These are phyloP conservation scores for Nasalis larvatus DNA, from an alignment of 2,113 vertebrate genomes.

Conservation along the genomic window DNA sequence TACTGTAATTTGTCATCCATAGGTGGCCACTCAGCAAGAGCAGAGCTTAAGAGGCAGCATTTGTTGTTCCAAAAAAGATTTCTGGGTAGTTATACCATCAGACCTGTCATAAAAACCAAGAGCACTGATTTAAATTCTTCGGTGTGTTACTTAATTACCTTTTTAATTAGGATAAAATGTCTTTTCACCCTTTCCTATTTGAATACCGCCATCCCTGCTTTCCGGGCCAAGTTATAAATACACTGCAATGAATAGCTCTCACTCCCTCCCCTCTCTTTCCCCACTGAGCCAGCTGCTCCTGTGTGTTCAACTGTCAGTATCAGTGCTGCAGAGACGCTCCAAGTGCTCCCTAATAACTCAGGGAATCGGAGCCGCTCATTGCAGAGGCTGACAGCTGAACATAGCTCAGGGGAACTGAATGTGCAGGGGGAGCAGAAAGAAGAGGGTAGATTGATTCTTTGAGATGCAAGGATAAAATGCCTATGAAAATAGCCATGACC, in stretches of 20 bases:
- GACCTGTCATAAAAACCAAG: slow-evolving; percentile 71
- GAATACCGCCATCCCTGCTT: slow-evolving; percentile 37
- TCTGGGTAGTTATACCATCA: slow-evolving; percentile 62
- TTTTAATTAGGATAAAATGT: slow-evolving; percentile 79
- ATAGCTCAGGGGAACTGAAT: slow-evolving; percentile 67
- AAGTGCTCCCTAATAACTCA: slow-evolving; percentile 63
- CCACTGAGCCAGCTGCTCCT: slow-evolving; percentile 47
- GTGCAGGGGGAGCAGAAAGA: slow-evolving; percentile 35
- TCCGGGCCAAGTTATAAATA: slow-evolving; percentile 70
- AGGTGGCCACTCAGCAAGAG: slow-evolving; percentile 55
- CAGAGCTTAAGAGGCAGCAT: slow-evolving; percentile 27
- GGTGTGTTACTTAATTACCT: slow-evolving; percentile 75
- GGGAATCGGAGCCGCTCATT: slow-evolving; percentile 36
- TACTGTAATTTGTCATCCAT: slow-evolving; percentile 35
- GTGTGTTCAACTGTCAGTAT: slow-evolving; percentile 69
- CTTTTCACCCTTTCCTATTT: slow-evolving; percentile 64
- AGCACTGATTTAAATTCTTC: slow-evolving; percentile 75
- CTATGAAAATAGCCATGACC: neutral
- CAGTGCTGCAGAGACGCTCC: slow-evolving; percentile 38
- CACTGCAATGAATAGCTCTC: slow-evolving; percentile 45
- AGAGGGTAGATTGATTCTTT: slow-evolving; percentile 16
- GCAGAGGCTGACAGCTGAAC: slow-evolving; percentile 54
- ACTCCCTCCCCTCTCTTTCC: neutral
- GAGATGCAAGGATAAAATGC: slow-evolving; percentile 1
- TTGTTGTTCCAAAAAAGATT: slow-evolving; percentile 64